These are phyloP conservation scores for Physella acuta DNA, from an alignment of 1,140 invertebrate genomes.

Conservation along the genomic window DNA sequence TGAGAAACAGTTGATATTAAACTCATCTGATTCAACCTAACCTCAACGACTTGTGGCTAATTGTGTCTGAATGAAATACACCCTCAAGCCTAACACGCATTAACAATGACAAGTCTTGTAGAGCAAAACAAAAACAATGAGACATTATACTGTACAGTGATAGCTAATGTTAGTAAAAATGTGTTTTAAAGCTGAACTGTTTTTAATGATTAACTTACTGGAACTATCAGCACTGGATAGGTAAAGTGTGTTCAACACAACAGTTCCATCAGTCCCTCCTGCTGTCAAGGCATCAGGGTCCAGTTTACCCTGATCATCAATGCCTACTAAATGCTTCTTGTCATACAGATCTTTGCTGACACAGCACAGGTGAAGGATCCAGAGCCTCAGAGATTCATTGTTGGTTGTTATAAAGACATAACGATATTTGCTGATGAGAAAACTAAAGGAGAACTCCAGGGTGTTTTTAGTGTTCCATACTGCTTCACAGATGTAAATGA, in stretches of 20 bases:
- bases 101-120: not conserved
- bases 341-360: slow-evolving; percentile 9
- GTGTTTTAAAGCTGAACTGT: not conserved
- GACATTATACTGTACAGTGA: not conserved
- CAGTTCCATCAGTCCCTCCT: not conserved
- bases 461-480: not conserved
- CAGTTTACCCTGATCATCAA: not conserved
- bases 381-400: not conserved
- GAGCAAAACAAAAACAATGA: not conserved
- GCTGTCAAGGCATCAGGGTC: not conserved
- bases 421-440: too few relatives aligned
- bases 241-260: slow-evolving; percentile 1
- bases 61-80: too few relatives aligned
- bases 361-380: slow-evolving; percentile 1
- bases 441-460: not conserved
- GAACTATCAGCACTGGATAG: not conserved
- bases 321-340: not conserved
- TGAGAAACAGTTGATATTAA: too few relatives aligned
- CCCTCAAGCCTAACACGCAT: too few relatives aligned
- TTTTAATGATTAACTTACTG: not conserved
- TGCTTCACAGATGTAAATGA: not conserved
- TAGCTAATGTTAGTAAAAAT: not conserved
- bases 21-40: too few relatives aligned
- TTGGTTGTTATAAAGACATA: not conserved
- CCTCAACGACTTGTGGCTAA: too few relatives aligned